Base-by-base conservation (phyloP, 2,113 vertebrate species). In the Nestor notabilis region DNA sequence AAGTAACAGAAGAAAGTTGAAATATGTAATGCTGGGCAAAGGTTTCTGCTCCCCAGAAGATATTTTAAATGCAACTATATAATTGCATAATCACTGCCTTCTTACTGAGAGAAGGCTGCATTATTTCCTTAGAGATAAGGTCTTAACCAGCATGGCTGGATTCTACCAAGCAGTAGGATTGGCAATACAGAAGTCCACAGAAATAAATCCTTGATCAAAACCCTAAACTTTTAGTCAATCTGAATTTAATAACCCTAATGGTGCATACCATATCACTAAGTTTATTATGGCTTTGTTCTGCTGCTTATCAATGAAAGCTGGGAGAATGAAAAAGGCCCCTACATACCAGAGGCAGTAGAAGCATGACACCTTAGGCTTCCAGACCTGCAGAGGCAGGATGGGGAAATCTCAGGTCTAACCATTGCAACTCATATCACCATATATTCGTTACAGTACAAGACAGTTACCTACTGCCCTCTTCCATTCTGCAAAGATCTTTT, bases 211-310 rank as follows among this genome's bases (percentile, higher is more conserved):
- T n/a, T 56, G 12, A 89, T 47, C 43, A 78, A 66, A 71, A 56
- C 1, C 1, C 16, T 16, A 33, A 33, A 23, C 13, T 6, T 37
- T 41, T 17, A 43, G 43, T 46, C 35, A 37, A 23, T 25, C 43
- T 58, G 11, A 11, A 49, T 33, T 89, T 66, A 41, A 49, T 27
- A 71, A 64, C 24, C 8, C 56, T 58, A 58, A 37, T 50, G 23
- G 13, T 24, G 5, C 1, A 1, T 18, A 52, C 9, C 5, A 5
- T 0, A 49, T 31, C 14, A 41, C 21, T 25, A 56, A 33, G 37
- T 35, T 83, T 28, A 77, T 37, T 43, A 70, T 1, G 4, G 18
- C 24, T 86, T 74, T 49, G 18, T 60, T 75, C 29, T 58, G n/a
- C 21, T 63, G 39, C 15, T 9, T 20, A 49, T 53, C 3, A 49